These are phyloP conservation scores for Crossaster papposus DNA, from an alignment of 53 echinoderm and acorn worm genomes.

Conservation along the genomic window DNA sequence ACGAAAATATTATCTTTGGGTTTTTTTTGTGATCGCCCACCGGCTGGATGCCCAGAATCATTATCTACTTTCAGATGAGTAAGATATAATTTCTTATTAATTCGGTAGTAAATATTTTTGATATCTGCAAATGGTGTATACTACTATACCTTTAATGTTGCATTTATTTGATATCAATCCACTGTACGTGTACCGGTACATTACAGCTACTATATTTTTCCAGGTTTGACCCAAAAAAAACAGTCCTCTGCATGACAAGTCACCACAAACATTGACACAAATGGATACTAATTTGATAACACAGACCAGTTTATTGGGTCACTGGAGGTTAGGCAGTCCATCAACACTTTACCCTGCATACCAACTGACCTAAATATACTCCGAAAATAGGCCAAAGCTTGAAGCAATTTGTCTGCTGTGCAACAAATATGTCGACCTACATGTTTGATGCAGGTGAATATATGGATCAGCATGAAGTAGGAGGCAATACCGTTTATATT, in stretches of 20 bases:
- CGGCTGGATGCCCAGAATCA: too few relatives aligned
- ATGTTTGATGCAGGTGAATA: background rate
- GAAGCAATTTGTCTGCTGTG: conserved; percentile 36
- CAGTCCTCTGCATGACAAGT: background rate
- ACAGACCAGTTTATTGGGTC: conserved; percentile 34
- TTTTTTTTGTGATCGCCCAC: too few relatives aligned
- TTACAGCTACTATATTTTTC: background rate
- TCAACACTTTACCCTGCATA: conserved; percentile 50
- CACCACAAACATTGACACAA: conserved; percentile 40
- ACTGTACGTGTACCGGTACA: too few relatives aligned
- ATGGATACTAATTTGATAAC: conserved; percentile 45
- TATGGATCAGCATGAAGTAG: background rate
- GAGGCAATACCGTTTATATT: background rate
- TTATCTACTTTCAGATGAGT: too few relatives aligned
- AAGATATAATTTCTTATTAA: too few relatives aligned
- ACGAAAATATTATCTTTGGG: too few relatives aligned
- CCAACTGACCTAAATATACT: conserved; percentile 55
- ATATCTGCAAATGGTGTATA: too few relatives aligned
- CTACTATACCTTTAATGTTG: too few relatives aligned
- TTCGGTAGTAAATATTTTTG: too few relatives aligned
- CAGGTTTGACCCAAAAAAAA: background rate
- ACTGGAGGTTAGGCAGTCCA: conserved; percentile 29
- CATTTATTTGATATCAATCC: too few relatives aligned
- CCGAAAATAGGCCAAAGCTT: conserved; percentile 43
- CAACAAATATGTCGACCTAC: conserved; percentile 7